Evolutionary conservation across 2,113 vertebrate genomes (phyloP).

Genomic region (Barnardius zonarius): DNA sequence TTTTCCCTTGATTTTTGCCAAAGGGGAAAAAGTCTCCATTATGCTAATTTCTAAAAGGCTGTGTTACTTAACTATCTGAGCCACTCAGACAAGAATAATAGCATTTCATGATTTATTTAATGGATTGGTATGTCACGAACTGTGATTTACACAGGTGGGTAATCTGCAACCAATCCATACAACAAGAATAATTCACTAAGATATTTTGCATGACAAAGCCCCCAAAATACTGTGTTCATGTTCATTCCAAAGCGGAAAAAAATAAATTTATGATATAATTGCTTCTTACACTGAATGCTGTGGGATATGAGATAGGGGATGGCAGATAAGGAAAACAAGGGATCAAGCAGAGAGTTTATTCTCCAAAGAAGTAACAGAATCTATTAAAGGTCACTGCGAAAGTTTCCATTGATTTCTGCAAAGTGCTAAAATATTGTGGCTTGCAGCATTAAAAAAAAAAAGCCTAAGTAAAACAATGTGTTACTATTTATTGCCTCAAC

Average conservation of each 20-base stretch:
- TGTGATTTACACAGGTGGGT: not conserved
- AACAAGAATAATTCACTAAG: not conserved
- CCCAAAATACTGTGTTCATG: not conserved
- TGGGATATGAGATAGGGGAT: not conserved
- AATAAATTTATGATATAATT: not conserved
- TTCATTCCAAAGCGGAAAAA: not conserved
- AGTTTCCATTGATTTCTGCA: not conserved
- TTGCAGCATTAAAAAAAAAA: not conserved
- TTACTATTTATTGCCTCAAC: not conserved
- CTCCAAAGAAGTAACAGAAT: not conserved
- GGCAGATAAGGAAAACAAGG: not conserved
- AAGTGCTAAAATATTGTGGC: not conserved
- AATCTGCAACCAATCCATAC: not conserved
- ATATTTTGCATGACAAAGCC: not conserved
- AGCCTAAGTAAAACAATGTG: not conserved
- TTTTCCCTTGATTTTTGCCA: not conserved
- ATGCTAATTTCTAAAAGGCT: not conserved
- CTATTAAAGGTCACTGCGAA: not conserved
- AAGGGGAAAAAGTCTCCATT: not conserved
- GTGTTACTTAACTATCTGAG: not conserved
- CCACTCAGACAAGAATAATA: not conserved
- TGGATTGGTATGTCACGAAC: not conserved
- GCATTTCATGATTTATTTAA: not conserved
- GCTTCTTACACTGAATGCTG: not conserved
- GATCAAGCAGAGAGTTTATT: not conserved